Evolutionary conservation across 1,140 invertebrate species (phyloP).

Genomic region (Zaprionus ornatus): DNA sequence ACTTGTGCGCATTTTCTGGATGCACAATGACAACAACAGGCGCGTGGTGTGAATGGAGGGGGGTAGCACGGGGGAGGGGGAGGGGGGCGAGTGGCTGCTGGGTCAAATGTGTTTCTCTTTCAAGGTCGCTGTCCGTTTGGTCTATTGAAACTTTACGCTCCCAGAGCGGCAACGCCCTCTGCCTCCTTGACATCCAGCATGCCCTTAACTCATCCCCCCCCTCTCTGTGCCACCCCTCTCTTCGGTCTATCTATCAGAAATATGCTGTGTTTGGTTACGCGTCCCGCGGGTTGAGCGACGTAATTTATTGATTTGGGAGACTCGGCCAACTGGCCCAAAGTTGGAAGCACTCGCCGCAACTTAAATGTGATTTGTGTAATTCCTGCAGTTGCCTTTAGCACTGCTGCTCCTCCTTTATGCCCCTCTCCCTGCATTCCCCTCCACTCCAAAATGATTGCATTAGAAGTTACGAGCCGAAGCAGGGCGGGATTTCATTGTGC

Average conservation of each 20-base stretch:
- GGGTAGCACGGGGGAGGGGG: no score
- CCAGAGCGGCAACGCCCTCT: background rate
- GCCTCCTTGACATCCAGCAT: no score
- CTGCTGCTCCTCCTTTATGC: background rate
- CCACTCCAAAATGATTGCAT: conserved; percentile 8
- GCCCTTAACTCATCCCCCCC: background rate
- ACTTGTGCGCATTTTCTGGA: conserved; percentile 48
- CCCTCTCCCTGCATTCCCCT: background rate
- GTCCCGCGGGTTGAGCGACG: conserved; percentile 25
- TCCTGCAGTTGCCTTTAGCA: conserved; percentile 9
- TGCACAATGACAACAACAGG: conserved; percentile 38
- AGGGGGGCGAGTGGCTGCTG: background rate
- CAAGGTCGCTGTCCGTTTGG: conserved; percentile 49
- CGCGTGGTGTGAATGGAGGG: background rate
- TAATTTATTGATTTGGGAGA: conserved; percentile 65
- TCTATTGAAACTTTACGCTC: conserved; percentile 61
- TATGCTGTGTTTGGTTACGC: conserved; percentile 31
- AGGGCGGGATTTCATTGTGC: conserved; percentile 5
- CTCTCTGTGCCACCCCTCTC: background rate
- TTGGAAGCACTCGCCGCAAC: conserved; percentile 5
- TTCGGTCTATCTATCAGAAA: conserved; percentile 6
- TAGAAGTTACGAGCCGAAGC: conserved; percentile 7
- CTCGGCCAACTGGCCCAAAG: conserved; percentile 15
- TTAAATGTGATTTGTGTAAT: conserved; percentile 59
- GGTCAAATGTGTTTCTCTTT: conserved; percentile 26